phyloP scores from a whole-genome alignment of 2,888 invertebrate species.

The Acanthosepion pharaonis region DNA sequence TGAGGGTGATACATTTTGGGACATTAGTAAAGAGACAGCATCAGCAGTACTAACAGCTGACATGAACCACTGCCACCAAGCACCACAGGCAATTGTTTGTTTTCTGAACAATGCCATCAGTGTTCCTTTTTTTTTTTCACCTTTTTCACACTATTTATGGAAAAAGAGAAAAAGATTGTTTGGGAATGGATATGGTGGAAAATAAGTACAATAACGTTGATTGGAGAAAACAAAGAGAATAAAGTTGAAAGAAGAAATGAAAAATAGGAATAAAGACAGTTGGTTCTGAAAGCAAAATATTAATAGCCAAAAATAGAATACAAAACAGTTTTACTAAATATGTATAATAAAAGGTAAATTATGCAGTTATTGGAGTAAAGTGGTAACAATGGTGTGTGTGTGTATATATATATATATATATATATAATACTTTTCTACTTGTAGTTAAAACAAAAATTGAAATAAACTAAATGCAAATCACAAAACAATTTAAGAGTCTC shows the following conservation, averaged over 20 bases:
- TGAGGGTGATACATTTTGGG: slow-evolving; percentile 40
- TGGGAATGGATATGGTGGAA: not conserved
- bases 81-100: not conserved
- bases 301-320: not conserved
- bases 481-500: no score
- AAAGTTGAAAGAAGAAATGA: not conserved
- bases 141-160: not conserved
- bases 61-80: not conserved
- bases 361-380: no score
- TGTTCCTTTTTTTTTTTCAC: not conserved
- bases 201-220: not conserved
- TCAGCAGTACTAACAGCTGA: not conserved
- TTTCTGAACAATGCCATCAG: slow-evolving; percentile 12
- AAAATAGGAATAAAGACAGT: not conserved
- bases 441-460: no score
- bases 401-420: no score
- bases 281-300: not conserved
- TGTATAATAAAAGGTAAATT: no score
- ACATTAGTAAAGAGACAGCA: slow-evolving; percentile 33
- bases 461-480: no score
- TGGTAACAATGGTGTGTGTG: no score
- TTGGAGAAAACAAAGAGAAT: not conserved
- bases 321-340: no score
- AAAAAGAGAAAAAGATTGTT: not conserved
- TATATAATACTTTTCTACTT: no score